A percentile compares a stretch with the other conserved stretches of the same genome.
These are phyloP conservation scores for Oncorhynchus clarkii DNA, from an alignment of 2,113 vertebrate genomes.

Conservation along the genomic window DNA sequence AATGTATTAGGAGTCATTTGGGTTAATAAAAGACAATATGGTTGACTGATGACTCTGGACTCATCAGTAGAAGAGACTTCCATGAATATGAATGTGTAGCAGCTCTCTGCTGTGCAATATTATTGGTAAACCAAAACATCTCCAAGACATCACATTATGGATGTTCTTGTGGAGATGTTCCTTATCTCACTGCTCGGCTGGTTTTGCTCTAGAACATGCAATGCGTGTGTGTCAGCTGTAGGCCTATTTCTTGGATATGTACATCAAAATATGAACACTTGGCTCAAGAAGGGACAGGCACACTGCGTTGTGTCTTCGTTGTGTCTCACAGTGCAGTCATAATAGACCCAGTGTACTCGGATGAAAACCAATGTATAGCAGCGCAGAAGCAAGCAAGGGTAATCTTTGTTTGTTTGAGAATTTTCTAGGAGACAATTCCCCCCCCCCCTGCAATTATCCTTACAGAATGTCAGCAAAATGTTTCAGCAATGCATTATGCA, in stretches of 20 bases:
- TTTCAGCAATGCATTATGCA: slow-evolving; percentile 39
- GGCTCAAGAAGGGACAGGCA: slow-evolving; percentile 57
- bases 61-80: slow-evolving; percentile 36
- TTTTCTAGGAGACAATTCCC: slow-evolving; percentile 34
- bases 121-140: slow-evolving; percentile 53
- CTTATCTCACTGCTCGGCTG: slow-evolving; percentile 51
- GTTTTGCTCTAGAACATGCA: slow-evolving; percentile 20
- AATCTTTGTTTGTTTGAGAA: slow-evolving; percentile 50
- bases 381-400: slow-evolving; percentile 65
- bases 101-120: slow-evolving; percentile 45
- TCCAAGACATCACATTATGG: slow-evolving; percentile 56
- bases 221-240: slow-evolving; percentile 22
- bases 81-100: slow-evolving; percentile 5
- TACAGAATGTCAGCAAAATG: slow-evolving; percentile 55
- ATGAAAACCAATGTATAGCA: slow-evolving; percentile 71
- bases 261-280: slow-evolving; percentile 61
- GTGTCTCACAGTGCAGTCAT: slow-evolving; percentile 82
- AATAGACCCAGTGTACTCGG: slow-evolving; percentile 80
- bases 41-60: slow-evolving; percentile 24
- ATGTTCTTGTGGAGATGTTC: slow-evolving; percentile 50
- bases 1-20: slow-evolving; percentile 23
- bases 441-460: slow-evolving; percentile 37
- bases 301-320: slow-evolving; percentile 55
- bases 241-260: slow-evolving; percentile 54
- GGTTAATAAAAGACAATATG: slow-evolving; percentile 6